Evolutionary conservation across 2,797 vertebrate species (phyloP).

Genomic region (Huso huso): DNA sequence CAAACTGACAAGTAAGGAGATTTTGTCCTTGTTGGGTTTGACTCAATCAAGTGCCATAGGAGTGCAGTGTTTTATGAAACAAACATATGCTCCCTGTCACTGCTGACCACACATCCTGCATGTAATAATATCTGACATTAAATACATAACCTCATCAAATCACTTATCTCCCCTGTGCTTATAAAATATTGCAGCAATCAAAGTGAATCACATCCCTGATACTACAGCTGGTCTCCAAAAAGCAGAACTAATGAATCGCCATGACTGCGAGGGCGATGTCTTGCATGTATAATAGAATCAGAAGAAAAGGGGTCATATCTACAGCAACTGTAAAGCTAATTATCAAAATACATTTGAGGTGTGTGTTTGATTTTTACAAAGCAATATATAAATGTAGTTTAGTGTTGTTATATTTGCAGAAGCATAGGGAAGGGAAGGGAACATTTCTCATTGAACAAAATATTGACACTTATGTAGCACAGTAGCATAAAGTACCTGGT

Average conservation of each 20-base stretch:
- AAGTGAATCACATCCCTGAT: conserved; percentile 51
- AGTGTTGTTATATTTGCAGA: no score
- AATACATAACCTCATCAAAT: conserved; percentile 54
- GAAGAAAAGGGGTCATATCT: no score
- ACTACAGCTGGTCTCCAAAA: conserved; percentile 50
- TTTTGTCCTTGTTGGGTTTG: conserved; percentile 37
- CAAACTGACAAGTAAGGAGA: conserved; percentile 25
- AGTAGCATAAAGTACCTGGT: no score
- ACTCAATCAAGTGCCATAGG: conserved; percentile 35
- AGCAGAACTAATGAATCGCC: conserved; percentile 57
- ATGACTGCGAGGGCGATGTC: conserved; percentile 37
- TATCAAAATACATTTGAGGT: no score
- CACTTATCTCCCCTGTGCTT: conserved; percentile 39
- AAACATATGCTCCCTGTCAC: conserved; percentile 36
- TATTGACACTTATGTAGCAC: no score
- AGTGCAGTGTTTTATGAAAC: conserved; percentile 31
- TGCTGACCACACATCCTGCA: conserved; percentile 41
- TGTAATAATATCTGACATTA: conserved; percentile 52
- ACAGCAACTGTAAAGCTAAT: no score
- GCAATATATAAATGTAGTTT: no score
- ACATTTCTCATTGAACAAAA: no score
- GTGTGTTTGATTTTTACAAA: no score
- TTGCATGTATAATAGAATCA: conserved; percentile 32
- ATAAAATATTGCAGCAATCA: conserved; percentile 42
- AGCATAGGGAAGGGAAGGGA: no score